Evolutionary conservation across 1,140 invertebrate species (phyloP), one percentile per base, ranked within the genome.

Genomic region (Drosophila repletoides): DNA sequence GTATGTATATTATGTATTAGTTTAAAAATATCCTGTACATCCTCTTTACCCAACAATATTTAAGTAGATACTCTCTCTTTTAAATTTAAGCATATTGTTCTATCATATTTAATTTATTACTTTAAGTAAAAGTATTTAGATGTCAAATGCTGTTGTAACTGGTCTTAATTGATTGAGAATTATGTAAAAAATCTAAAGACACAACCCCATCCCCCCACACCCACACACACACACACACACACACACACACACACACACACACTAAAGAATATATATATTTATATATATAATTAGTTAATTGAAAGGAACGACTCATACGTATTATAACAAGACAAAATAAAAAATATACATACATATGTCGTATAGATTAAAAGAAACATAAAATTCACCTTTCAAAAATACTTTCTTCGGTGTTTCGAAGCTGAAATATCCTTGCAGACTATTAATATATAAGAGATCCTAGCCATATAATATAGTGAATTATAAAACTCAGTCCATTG

Each of bases 261-360:
- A 64, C 71, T 79, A 79, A 66, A 65, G 40, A 77, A 72, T 67
- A 63, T 17, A 38, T 36, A 56, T 33, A 56, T 56, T 40, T 46
- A 66, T 17, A 45, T 33, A 49, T 52, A 46, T 46, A 52, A 14
- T 31, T 81, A 81, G 76, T 80, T 81, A 76, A 81, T 76, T 81
- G 67, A 64, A 81, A 69, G 59, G 66, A 81, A 53, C 53, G 36
- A 81, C 68, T 83, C 72, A 84, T 75, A 84, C 70, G 77, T 83
- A 84, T 83, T 83, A 51, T 59, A 49, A n/a, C n/a, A n/a, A n/a
- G n/a, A n/a, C 26, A 59, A 29, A 46, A 65, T 48, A 51, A 24
- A 64, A 49, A 24, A 40, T 36, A 45, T 36, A 24, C 45, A 28
- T 68, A 49, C 7, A 45, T 56, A 45, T 64, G 46, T 46, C 59